Evolutionary conservation across 30 jellyfish, hydroid and myxozoan genomes (phyloP), one percentile per base, ranked within the genome.

Genomic region (Phacellophora camtschatica): DNA sequence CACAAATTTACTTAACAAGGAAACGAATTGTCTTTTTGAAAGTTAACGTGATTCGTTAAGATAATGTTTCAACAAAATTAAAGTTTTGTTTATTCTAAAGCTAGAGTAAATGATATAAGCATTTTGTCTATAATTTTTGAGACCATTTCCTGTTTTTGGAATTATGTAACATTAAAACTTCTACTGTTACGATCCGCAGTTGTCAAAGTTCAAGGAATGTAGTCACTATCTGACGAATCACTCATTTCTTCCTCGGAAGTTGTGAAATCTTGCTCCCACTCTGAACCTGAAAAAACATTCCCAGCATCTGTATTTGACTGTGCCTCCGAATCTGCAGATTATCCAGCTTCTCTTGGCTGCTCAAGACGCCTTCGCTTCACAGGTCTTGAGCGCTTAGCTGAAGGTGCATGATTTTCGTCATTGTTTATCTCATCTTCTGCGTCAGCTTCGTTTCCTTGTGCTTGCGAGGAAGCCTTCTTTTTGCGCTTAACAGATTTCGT

Each of bases 401-500:
- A 54, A 9, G 32, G 33, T 32, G 75, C 56, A 7, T 28, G 75
- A n/a, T 61, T 28, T 61, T 18, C 75, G 19, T 22, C 56, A 28
- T 28, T 59, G 28, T 59, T 61, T 61, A 61, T 61, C 75, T n/a
- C 53, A 20, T 61, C 75, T 61, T 61, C 59, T 61, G 61, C 56
- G 22, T 61, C 75, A 61, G 19, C 59, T 28, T 32, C 75, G 75
- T 61, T 61, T 61, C 75, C 61, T 61, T 32, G 48, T 61, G 75
- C 75, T 61, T 61, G 75, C 5, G 28, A 61, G 23, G 75, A 61
- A 61, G 75, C 75, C 54, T 61, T 28, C 75, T 22, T 59, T 61
- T n/a, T 33, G 35, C 71, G 30, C 31, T 25, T 36, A 16, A 18
- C 81, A 43, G 83, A 41, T 41, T 29, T 43, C 36, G 31, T 69